Evolutionary conservation across 1,140 invertebrate genomes (phyloP).

Genomic region (Drosophila pachea): DNA sequence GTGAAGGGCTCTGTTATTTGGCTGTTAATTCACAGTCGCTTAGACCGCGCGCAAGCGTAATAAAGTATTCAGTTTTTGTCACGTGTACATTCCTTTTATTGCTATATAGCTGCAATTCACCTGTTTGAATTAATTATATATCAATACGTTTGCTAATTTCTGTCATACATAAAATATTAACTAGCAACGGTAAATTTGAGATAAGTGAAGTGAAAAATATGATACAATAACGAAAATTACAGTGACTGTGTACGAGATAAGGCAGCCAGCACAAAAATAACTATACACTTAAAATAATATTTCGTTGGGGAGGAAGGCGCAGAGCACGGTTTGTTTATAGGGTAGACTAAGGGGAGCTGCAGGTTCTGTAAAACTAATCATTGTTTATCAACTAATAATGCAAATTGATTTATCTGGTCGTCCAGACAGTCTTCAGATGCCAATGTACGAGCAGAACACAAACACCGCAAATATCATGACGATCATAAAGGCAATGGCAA

Average conservation of each 20-base stretch:
- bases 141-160: conserved; percentile 35
- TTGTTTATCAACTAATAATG: conserved; percentile 63
- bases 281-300: conserved; percentile 68
- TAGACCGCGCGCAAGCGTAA: background rate
- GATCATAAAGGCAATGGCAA: conserved; percentile 86
- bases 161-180: conserved; percentile 33
- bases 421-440: conserved; percentile 82
- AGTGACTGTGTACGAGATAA: conserved; percentile 50
- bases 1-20: background rate
- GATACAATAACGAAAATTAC: conserved; percentile 29
- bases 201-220: conserved; percentile 22
- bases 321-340: background rate
- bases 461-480: conserved; percentile 87
- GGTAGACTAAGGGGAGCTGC: background rate
- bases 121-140: conserved; percentile 24
- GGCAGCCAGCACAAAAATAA: conserved; percentile 50
- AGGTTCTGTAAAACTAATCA: conserved; percentile 49
- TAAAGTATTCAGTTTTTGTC: background rate
- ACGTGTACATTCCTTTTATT: conserved; percentile 32
- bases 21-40: conserved; percentile 2
- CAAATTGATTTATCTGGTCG: conserved; percentile 49
- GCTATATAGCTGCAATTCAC: conserved; percentile 36
- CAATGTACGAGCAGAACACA: conserved; percentile 88
- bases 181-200: conserved; percentile 31
- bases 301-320: conserved; percentile 19